A percentile compares a stretch with the other conserved stretches of the same genome.
Evolutionary conservation across 2,888 invertebrate species (phyloP).

Genomic region (Muschampia plurimacula): DNA sequence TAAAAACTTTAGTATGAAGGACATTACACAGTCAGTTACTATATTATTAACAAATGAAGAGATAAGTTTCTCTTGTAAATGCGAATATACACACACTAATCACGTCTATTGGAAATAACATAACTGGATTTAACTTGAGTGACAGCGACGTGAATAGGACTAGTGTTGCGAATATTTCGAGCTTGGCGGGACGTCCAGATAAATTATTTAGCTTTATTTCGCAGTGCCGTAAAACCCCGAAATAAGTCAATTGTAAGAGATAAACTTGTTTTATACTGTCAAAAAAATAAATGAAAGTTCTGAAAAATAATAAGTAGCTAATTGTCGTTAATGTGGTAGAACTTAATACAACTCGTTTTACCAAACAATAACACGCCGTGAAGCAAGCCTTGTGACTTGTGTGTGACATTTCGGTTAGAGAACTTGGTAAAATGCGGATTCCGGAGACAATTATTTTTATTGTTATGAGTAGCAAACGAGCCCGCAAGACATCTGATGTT

Average conservation of each 20-base stretch:
- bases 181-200: neutral
- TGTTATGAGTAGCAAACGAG: no score
- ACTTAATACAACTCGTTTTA: no score
- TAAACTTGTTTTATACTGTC: neutral
- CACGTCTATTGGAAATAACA: conserved; percentile 2
- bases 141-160: conserved; percentile 5
- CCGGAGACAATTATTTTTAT: no score
- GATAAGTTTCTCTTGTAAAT: neutral
- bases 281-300: neutral
- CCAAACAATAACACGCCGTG: no score
- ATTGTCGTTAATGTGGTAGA: neutral
- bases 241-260: neutral
- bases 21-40: neutral
- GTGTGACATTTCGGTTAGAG: no score
- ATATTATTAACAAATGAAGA: neutral
- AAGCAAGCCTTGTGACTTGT: no score
- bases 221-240: neutral
- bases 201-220: neutral
- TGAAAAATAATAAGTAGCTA: neutral
- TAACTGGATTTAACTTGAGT: conserved; percentile 7
- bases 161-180: neutral
- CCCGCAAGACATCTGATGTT: no score
- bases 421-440: no score
- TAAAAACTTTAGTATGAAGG: neutral
- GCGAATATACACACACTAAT: neutral